A percentile compares a stretch with the other conserved stretches of the same genome.
Conservation (phyloP, 2,797 vertebrate species). For the Dallia pectoralis region DNA sequence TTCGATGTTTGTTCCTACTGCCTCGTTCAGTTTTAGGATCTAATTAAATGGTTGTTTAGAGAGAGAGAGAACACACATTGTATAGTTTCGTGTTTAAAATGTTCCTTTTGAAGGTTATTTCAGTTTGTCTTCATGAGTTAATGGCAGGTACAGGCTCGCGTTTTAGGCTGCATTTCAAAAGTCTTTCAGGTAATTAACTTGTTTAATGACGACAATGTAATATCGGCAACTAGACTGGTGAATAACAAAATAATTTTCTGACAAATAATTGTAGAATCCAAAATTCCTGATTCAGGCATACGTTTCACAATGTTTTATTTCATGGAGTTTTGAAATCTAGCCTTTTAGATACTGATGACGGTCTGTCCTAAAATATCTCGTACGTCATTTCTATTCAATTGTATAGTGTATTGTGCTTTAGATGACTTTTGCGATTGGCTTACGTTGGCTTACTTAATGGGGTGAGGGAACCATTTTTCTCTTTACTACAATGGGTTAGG, state of each 20-base stretch:
- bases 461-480: constrained; percentile 43
- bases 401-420: constrained; percentile 50
- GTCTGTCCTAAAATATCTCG: constrained; percentile 24
- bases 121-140: constrained; percentile 51
- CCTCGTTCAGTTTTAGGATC: constrained; percentile 46
- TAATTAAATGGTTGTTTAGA: constrained; percentile 25
- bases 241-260: neutral
- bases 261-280: constrained; percentile 22
- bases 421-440: constrained; percentile 47
- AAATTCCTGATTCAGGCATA: constrained; percentile 14
- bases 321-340: constrained; percentile 47
- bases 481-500: constrained; percentile 49
- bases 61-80: constrained; percentile 4
- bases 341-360: constrained; percentile 32
- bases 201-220: constrained; percentile 51
- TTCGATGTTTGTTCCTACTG: constrained; percentile 57
- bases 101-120: constrained; percentile 38
- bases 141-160: constrained; percentile 61
- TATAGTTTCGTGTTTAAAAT: neutral
- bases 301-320: constrained; percentile 27
- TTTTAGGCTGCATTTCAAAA: constrained; percentile 63
- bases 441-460: constrained; percentile 36
- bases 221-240: constrained; percentile 43
- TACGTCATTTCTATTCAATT: constrained; percentile 36
- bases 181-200: constrained; percentile 52